These are phyloP conservation scores for Panopea generosa DNA, from an alignment of 2,888 invertebrate species.

Conservation along the genomic window DNA sequence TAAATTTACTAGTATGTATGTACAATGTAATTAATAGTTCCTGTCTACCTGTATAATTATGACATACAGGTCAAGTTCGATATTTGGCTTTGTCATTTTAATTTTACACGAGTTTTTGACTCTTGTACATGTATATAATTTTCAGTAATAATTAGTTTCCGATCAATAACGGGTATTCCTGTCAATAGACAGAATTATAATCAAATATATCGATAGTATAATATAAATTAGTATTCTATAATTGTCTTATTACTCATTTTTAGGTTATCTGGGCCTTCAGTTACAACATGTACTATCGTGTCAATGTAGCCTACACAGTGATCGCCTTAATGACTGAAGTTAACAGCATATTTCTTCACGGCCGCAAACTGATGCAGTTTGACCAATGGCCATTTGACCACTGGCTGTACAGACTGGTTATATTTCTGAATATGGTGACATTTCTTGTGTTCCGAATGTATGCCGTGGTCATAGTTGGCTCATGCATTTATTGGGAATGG, in stretches of 20 bases:
- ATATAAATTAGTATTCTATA: too few relatives aligned
- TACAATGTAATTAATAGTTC: too few relatives aligned
- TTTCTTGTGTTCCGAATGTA: slow-evolving; percentile 71
- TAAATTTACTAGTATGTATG: too few relatives aligned
- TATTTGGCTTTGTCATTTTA: too few relatives aligned
- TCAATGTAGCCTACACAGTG: slow-evolving; percentile 72
- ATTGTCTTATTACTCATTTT: neutral
- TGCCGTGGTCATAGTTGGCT: slow-evolving; percentile 51
- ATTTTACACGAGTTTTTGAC: too few relatives aligned
- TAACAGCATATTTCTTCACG: slow-evolving; percentile 80
- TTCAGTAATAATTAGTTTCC: too few relatives aligned
- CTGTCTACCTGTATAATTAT: too few relatives aligned
- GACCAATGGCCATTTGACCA: slow-evolving; percentile 61
- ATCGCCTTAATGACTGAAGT: slow-evolving; percentile 76
- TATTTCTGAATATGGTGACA: slow-evolving; percentile 71
- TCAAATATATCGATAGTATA: too few relatives aligned
- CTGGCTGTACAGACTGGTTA: slow-evolving; percentile 68
- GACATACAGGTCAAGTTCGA: too few relatives aligned
- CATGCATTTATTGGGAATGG: slow-evolving; percentile 61
- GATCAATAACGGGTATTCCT: too few relatives aligned
- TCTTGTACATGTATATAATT: too few relatives aligned
- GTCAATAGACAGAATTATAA: too few relatives aligned
- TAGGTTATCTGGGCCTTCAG: slow-evolving; percentile 74
- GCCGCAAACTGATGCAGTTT: slow-evolving; percentile 77
- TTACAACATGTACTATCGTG: slow-evolving; percentile 70